A percentile compares a stretch with the other conserved stretches of the same genome.
These are phyloP conservation scores for Trissolcus brochymenae DNA, from an alignment of 2,888 invertebrate genomes.

Conservation along the genomic window DNA sequence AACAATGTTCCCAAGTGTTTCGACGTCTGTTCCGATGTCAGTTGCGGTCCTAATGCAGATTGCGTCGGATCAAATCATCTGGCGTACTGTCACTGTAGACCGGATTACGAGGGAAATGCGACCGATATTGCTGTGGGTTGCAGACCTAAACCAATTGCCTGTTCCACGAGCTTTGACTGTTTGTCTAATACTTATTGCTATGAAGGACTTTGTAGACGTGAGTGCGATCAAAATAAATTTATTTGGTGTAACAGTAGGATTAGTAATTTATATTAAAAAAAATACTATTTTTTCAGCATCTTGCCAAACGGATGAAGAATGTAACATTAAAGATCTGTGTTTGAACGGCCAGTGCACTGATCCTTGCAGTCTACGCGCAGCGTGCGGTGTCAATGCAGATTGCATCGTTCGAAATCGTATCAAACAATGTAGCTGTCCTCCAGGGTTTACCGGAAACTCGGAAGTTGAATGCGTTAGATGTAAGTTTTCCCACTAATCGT, in stretches of 20 bases:
- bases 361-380: slow-evolving; percentile 83
- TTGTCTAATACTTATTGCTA: slow-evolving; percentile 88
- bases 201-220: slow-evolving; percentile 88
- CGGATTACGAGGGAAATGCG: slow-evolving; percentile 87
- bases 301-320: slow-evolving; percentile 88
- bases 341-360: slow-evolving; percentile 88
- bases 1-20: slow-evolving; percentile 87
- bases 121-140: slow-evolving; percentile 84
- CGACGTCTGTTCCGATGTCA: slow-evolving; percentile 87
- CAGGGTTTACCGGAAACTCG: slow-evolving; percentile 90
- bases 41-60: slow-evolving; percentile 90
- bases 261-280: background rate
- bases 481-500: too few relatives aligned
- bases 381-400: slow-evolving; percentile 90
- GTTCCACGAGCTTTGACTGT: slow-evolving; percentile 85
- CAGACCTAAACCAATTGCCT: slow-evolving; percentile 84
- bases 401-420: slow-evolving; percentile 85
- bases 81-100: slow-evolving; percentile 87
- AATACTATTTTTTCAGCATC: slow-evolving; percentile 78
- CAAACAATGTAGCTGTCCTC: slow-evolving; percentile 89
- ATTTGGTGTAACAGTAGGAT: background rate
- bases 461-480: slow-evolving; percentile 90
- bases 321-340: slow-evolving; percentile 87
- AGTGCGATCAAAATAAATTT: slow-evolving; percentile 66
- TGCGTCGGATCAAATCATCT: slow-evolving; percentile 86